Conservation (phyloP, 2,113 vertebrate species). For the Alouatta palliata region DNA sequence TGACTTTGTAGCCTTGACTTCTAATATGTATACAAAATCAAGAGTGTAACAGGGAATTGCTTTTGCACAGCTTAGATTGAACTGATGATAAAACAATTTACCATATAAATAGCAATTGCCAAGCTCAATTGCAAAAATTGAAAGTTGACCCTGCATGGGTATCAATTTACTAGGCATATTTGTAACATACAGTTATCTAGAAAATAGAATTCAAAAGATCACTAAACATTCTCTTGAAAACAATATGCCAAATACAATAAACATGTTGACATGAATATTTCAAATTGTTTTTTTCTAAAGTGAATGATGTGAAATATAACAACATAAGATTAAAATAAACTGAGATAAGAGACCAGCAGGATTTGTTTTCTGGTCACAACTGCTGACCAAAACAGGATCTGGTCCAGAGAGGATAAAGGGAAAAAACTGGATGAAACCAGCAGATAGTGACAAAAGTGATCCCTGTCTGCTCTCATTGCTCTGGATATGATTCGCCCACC, state of each 20-base stretch:
- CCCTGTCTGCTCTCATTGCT: too few species aligned
- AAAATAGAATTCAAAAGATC: slow-evolving; percentile 30
- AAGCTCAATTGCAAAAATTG: neutral
- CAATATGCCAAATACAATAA: neutral
- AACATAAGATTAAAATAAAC: neutral
- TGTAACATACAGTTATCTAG: neutral
- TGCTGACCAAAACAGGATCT: too few species aligned
- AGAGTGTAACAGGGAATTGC: neutral
- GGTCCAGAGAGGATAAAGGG: too few species aligned
- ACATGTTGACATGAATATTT: neutral
- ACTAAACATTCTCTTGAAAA: neutral
- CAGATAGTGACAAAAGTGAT: too few species aligned
- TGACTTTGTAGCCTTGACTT: neutral
- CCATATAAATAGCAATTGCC: neutral
- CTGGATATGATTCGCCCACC: too few species aligned
- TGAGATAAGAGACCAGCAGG: too few species aligned
- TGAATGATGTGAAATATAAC: neutral
- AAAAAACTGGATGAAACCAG: too few species aligned
- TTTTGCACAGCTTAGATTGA: neutral
- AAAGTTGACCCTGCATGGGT: neutral
- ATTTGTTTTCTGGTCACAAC: too few species aligned
- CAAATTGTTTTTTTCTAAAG: slow-evolving; percentile 11
- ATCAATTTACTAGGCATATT: neutral
- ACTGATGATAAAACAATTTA: neutral
- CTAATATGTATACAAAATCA: neutral